Base-by-base conservation (phyloP, 2,113 vertebrate species). In the Puma concolor region DNA sequence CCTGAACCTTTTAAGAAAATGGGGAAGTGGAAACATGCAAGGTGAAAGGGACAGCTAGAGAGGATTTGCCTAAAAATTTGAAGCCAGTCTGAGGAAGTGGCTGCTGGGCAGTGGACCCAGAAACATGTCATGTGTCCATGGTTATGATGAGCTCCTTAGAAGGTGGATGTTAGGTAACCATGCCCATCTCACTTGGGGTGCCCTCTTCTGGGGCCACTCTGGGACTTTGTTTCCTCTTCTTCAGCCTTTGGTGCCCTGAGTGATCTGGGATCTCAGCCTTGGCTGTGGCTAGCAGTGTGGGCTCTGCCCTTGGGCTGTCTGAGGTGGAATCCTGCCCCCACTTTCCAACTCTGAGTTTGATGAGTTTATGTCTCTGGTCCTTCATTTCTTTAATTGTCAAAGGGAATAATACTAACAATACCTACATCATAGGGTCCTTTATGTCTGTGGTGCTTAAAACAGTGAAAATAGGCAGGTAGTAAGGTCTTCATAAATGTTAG, bases 91-190 rank as follows among this genome's bases (percentile, higher is more conserved):
- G 29, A 90, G 54, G 9, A n/a, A 50, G 2, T n/a, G 36, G 52
- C 31, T 44, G 11, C 50, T 12, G 50, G 21, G 50, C 4, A 5
- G 27, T 7, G 44, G 21, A 41, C 31, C n/a, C 8, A 21, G 33
- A 54, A n/a, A 5, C 1, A 0, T 0, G 1, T 7, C 4, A 2
- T 5, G 11, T 27, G 60, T 29, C 52, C 41, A 10, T 54, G 57
- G 10, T 77, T n/a, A 44, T 17, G 38, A 23, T 2, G 33, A 54
- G 21, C 41, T 63, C 7, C 23, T 17, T 0, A 74, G 63, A 54
- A 67, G 21, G 66, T 8, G 4, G 10, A 6, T 13, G 14, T 48
- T 8, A 13, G 41, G 23, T 10, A 25, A 41, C 15, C 7, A 29
- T 0, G 15, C 38, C 8, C 14, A 23, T 54, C 31, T 69, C 33